Base-by-base conservation (phyloP, 2,888 invertebrate genomes). In the Eristalis arbustorum region DNA sequence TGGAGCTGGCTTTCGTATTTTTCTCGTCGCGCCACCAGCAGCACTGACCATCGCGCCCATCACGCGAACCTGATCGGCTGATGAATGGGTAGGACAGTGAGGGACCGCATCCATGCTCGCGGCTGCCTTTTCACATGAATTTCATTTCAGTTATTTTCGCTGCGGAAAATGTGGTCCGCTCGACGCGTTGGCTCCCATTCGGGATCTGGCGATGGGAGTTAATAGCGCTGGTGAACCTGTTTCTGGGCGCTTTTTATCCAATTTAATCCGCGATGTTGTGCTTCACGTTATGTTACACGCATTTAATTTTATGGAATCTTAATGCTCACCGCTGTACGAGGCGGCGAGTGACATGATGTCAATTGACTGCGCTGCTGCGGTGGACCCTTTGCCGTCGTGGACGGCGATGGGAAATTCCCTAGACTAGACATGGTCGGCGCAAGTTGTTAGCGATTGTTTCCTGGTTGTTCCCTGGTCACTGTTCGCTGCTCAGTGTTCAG, bases 1-100 rank as follows among this genome's bases (percentile, higher is more conserved):
- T 81, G 84, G 61, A 49, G 69, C 64, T 37, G 68, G 81, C 81
- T 81, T 80, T 81, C 81, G 76, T 73, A 81, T 73, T 57, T 74
- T 5, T 34, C 69, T 11, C 13, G 11, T 23, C 11, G 22, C 49
- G 31, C 77, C 56, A 66, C 64, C 40, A 68, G 61, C 66, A 71
- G 49, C 49, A 49, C n/a, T 62, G 42, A 42, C 61, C 56, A 34
- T 14, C 66, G 42, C 42, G 49, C 49, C 75, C 67, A 84, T 84
- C 84, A 62, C 14, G 56, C 40, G 59, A 59, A 84, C 76, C 76
- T 81, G 84, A 84, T 84, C 81, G 76, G 37, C 2, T 69, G 81
- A 72, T 76, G 84, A 76, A 81, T 81, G 73, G 63, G 37, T 67
- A 75, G 75, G 74, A 84, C 79, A 76, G 71, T 59, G 71, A 57